Percentiles rank a stretch among this genome's conserved stretches.
Evolutionary conservation across 2,797 vertebrate species (phyloP).

Genomic region (Ctenosaura bakeri): DNA sequence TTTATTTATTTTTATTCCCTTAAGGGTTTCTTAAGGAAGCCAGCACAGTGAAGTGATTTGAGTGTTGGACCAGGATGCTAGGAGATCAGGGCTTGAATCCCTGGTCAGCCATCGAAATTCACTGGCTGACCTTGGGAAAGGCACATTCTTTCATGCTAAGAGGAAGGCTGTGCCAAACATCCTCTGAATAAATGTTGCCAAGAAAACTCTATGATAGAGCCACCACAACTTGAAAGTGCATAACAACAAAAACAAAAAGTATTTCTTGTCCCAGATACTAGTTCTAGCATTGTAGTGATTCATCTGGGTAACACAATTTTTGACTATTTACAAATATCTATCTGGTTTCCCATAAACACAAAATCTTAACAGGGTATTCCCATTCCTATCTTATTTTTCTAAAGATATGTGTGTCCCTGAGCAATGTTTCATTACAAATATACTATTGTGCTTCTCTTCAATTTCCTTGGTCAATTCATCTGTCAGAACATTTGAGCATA

Average conservation of each 20-base stretch:
- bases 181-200: too few relatives aligned
- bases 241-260: too few relatives aligned
- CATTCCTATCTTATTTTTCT: background rate
- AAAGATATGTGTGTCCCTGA: background rate
- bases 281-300: constrained; percentile 33
- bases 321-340: constrained; percentile 29
- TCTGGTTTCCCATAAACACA: background rate
- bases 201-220: too few relatives aligned
- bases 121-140: too few relatives aligned
- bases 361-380: background rate
- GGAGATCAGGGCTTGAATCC: too few relatives aligned
- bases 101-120: too few relatives aligned
- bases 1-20: constrained; percentile 42
- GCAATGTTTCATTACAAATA: background rate
- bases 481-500: background rate
- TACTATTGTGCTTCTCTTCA: background rate
- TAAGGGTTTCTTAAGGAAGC: constrained; percentile 16
- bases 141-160: too few relatives aligned
- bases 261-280: background rate
- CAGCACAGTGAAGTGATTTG: too few relatives aligned
- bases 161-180: too few relatives aligned
- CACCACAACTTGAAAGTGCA: too few relatives aligned
- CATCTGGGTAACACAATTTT: constrained; percentile 1
- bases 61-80: too few relatives aligned
- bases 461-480: background rate